These are phyloP conservation scores for Maniola jurtina DNA, from an alignment of 1,140 invertebrate species.

Conservation along the genomic window DNA sequence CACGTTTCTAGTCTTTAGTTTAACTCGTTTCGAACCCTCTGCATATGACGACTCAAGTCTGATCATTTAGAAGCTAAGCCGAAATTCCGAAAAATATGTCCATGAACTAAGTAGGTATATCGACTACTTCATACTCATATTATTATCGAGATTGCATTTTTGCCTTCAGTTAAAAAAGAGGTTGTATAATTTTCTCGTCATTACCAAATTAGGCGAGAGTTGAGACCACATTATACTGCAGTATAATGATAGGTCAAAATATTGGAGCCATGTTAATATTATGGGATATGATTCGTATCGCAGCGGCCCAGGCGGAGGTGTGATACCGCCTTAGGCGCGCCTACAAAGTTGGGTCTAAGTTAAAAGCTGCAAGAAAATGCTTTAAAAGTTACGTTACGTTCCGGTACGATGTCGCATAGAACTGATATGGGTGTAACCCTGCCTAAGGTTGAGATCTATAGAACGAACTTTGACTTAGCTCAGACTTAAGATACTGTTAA, in stretches of 20 bases:
- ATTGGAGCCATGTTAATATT: neutral
- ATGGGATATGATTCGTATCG: slow-evolving; percentile 1
- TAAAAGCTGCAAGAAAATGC: neutral
- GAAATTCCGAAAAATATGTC: neutral
- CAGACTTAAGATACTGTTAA: too few species aligned
- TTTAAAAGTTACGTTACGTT: neutral
- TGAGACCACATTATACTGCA: neutral
- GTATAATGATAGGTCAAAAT: slow-evolving; percentile 3
- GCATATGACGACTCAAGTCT: too few species aligned
- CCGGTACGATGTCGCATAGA: too few species aligned
- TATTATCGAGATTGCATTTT: slow-evolving; percentile 1
- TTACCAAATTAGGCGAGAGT: neutral
- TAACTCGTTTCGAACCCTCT: too few species aligned
- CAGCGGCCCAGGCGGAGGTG: neutral
- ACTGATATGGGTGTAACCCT: too few species aligned
- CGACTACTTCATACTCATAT: neutral
- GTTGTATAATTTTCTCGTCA: slow-evolving; percentile 1
- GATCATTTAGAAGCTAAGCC: too few species aligned
- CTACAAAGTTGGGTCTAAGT: neutral
- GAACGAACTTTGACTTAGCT: too few species aligned
- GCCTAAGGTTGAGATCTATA: too few species aligned
- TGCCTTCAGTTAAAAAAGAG: neutral
- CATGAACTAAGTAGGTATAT: neutral
- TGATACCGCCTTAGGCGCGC: neutral
- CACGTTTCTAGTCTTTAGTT: too few species aligned